phyloP scores from a whole-genome alignment of 2,797 vertebrate genomes.

The Rousettus madagascariensis region DNA sequence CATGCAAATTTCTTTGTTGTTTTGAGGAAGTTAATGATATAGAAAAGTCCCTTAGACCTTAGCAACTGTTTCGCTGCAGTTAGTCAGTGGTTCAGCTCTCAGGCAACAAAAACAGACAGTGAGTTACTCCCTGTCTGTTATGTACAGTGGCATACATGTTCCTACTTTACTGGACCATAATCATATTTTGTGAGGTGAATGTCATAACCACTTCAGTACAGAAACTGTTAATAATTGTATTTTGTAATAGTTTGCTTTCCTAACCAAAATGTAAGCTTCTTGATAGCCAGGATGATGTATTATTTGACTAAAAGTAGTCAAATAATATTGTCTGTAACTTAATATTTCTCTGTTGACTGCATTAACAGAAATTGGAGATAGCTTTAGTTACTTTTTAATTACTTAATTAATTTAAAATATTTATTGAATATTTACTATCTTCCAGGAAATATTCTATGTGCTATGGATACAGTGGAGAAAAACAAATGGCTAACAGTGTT shows the following conservation, averaged over 20 bases:
- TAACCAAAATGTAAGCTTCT: background rate
- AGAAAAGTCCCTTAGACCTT: background rate
- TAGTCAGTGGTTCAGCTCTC: background rate
- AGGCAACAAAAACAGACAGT: background rate
- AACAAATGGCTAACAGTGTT: background rate
- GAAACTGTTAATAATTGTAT: background rate
- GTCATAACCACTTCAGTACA: too few species aligned
- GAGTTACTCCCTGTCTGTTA: background rate
- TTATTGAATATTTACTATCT: background rate
- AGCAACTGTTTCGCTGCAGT: background rate
- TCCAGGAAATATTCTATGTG: background rate
- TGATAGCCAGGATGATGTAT: background rate
- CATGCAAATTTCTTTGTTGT: background rate
- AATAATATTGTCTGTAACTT: background rate
- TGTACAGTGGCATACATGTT: background rate
- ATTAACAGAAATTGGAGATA: background rate
- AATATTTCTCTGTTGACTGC: background rate
- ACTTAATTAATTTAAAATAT: background rate
- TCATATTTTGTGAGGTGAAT: background rate
- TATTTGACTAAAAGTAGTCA: background rate
- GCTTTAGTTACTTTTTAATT: background rate
- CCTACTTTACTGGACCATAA: background rate
- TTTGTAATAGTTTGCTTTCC: background rate
- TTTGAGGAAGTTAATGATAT: background rate
- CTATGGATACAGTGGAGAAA: background rate